Percentiles rank a stretch among this genome's conserved stretches.
Evolutionary conservation across 2,888 invertebrate genomes (phyloP).

Genomic region (Orthosia incerta): DNA sequence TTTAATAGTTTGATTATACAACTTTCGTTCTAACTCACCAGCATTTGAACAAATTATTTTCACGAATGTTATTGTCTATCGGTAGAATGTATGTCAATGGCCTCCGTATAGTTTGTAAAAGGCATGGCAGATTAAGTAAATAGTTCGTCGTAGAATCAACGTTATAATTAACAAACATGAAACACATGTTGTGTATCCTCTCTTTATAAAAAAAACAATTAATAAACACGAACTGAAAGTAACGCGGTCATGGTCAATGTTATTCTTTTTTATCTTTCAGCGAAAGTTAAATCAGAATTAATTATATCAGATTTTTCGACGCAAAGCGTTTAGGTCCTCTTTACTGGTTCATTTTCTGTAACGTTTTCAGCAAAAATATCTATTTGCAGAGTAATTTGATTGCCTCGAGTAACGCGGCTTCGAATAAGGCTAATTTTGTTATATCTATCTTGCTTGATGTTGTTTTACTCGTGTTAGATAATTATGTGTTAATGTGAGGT

Average conservation of each 20-base stretch:
- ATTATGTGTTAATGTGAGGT: neutral
- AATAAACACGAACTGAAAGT: constrained; percentile 23
- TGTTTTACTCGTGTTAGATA: constrained; percentile 21
- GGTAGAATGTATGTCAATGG: no score
- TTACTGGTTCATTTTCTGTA: constrained; percentile 42
- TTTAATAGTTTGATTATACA: no score
- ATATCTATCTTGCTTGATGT: constrained; percentile 2
- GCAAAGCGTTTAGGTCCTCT: constrained; percentile 28
- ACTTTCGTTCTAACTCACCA: no score
- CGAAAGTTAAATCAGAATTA: constrained; percentile 49
- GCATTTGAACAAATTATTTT: no score
- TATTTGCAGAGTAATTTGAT: constrained; percentile 52
- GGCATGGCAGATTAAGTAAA: no score
- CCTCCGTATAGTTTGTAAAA: no score
- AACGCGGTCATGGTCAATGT: constrained; percentile 17
- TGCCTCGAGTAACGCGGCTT: constrained; percentile 16
- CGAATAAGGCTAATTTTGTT: constrained; percentile 19
- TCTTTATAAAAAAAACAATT: constrained; percentile 30
- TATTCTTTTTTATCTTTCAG: constrained; percentile 23
- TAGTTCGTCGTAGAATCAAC: neutral
- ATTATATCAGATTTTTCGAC: constrained; percentile 46
- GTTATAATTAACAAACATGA: neutral
- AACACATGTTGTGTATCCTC: neutral
- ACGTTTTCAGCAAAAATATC: constrained; percentile 45
- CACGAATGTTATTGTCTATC: no score